Evolutionary conservation across 2,888 invertebrate species (phyloP).

Genomic region (Achlya flavicornis): DNA sequence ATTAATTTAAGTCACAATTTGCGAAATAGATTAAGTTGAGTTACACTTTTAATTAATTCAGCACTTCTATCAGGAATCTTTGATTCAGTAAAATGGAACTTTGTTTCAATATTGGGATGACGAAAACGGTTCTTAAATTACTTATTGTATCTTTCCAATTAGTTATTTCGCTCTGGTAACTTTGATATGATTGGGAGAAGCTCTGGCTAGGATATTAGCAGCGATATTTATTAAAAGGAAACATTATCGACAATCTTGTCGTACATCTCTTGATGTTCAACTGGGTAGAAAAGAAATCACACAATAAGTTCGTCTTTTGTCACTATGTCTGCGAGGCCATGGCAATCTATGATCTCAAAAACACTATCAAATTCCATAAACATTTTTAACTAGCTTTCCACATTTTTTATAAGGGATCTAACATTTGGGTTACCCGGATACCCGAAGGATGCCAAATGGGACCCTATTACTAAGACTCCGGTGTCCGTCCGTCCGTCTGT

Average conservation of each 20-base stretch:
- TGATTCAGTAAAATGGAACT: neutral
- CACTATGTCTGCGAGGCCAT: neutral
- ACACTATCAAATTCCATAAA: too few species aligned
- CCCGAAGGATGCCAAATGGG: too few species aligned
- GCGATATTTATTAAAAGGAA: neutral
- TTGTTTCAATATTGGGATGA: neutral
- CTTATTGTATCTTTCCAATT: conserved; percentile 1
- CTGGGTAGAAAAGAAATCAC: neutral
- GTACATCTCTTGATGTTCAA: neutral
- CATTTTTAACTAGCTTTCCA: too few species aligned
- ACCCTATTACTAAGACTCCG: too few species aligned
- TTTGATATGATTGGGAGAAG: neutral
- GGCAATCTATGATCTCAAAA: too few species aligned
- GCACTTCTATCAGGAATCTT: neutral
- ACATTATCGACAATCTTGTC: neutral
- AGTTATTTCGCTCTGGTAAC: conserved; percentile 1
- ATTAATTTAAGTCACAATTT: neutral
- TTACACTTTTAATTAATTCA: neutral
- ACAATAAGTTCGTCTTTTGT: neutral
- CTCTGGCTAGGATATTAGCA: neutral
- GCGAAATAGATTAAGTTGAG: neutral
- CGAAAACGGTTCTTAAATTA: neutral
- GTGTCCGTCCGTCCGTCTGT: too few species aligned
- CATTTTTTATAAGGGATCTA: too few species aligned
- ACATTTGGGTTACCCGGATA: too few species aligned